Evolutionary conservation across 64 coral and sea anemone genomes (phyloP).

Genomic region (Trachythela sp.): DNA sequence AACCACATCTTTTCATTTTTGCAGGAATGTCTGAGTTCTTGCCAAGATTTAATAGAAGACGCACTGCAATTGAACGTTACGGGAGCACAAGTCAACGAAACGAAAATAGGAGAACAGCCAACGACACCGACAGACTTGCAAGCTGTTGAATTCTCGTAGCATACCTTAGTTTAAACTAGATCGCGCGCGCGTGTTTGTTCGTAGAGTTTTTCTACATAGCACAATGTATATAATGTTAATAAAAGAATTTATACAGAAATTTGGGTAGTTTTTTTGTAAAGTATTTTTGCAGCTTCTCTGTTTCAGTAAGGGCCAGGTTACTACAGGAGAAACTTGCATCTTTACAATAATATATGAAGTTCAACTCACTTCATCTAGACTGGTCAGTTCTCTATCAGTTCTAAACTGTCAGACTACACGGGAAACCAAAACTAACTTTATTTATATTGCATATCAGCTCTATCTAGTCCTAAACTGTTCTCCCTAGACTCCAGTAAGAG

Average conservation of each 20-base stretch:
- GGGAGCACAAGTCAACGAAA: neutral
- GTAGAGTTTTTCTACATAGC: neutral
- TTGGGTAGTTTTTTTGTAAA: neutral
- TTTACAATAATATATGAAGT: no score
- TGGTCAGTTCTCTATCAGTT: no score
- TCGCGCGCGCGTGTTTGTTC: neutral
- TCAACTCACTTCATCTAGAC: no score
- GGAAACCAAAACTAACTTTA: no score
- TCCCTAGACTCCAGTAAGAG: no score
- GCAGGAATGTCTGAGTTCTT: constrained; percentile 85
- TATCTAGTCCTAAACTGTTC: no score
- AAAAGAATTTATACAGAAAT: neutral
- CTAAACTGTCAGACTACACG: no score
- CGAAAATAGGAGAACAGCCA: constrained; percentile 55
- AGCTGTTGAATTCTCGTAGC: constrained; percentile 77
- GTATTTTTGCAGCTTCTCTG: neutral
- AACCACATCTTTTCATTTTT: neutral
- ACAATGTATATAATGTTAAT: neutral
- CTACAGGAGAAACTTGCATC: no score
- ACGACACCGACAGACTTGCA: constrained; percentile 96
- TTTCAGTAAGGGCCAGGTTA: neutral
- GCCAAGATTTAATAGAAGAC: constrained; percentile 95
- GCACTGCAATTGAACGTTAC: constrained; percentile 85
- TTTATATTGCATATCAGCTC: no score
- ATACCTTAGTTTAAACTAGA: neutral